phyloP scores from a whole-genome alignment of 2,797 vertebrate species.

The Danio jaintianensis region DNA sequence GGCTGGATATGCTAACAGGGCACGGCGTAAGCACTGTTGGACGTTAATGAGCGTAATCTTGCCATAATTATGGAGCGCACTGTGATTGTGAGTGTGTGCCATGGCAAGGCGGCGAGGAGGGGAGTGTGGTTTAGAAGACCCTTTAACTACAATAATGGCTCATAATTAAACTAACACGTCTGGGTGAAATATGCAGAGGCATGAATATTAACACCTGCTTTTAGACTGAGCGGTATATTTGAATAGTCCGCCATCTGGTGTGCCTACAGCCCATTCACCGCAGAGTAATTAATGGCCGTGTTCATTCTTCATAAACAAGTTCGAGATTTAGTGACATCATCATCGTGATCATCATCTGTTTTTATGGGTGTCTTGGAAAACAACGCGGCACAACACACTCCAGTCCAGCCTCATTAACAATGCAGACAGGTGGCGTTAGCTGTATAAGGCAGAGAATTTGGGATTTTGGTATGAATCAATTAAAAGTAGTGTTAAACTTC shows the following conservation, averaged over 20 bases:
- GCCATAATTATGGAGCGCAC: slow-evolving; percentile 37
- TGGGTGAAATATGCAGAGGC: slow-evolving; percentile 50
- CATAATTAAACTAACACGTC: slow-evolving; percentile 59
- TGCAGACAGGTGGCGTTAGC: neutral
- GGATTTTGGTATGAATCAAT: no score
- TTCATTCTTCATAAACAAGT: slow-evolving; percentile 46
- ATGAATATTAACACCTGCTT: slow-evolving; percentile 59
- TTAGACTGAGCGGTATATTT: slow-evolving; percentile 52
- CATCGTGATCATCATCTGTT: slow-evolving; percentile 8
- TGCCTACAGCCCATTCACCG: slow-evolving; percentile 54
- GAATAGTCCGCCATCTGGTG: slow-evolving; percentile 55
- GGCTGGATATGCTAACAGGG: slow-evolving; percentile 23
- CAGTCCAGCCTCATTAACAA: neutral
- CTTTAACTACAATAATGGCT: slow-evolving; percentile 61
- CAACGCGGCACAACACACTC: neutral
- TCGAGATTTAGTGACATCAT: slow-evolving; percentile 46
- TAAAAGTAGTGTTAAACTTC: no score
- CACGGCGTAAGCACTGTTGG: slow-evolving; percentile 20
- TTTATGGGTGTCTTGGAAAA: neutral
- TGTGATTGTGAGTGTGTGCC: slow-evolving; percentile 45
- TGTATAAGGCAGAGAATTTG: no score
- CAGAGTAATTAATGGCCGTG: slow-evolving; percentile 48
- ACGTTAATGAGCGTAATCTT: slow-evolving; percentile 52
- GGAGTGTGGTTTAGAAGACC: slow-evolving; percentile 34
- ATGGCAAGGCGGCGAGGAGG: slow-evolving; percentile 20